A percentile compares a stretch with the other conserved stretches of the same genome.
These are phyloP conservation scores for Muscicapa comitata DNA, from an alignment of 2,797 vertebrate genomes.

Conservation along the genomic window DNA sequence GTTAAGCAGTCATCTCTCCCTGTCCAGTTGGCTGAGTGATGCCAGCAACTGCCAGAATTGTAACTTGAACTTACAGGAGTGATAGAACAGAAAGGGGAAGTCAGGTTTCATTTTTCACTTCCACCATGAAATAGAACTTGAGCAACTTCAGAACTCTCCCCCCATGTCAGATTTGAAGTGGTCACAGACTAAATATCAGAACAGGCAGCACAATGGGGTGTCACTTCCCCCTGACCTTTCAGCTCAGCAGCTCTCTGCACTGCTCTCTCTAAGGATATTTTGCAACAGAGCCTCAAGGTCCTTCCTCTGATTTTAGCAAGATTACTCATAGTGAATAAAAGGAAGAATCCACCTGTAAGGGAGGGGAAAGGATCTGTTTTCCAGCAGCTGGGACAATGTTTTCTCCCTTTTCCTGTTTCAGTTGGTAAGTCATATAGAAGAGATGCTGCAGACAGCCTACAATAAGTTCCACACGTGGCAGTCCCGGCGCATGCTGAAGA, in stretches of 20 bases:
- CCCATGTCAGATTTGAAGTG: background rate
- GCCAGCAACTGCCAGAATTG: background rate
- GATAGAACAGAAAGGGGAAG: background rate
- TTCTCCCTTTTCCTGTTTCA: constrained; percentile 63
- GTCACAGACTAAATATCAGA: background rate
- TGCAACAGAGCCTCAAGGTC: background rate
- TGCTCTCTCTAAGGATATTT: background rate
- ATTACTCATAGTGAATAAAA: background rate
- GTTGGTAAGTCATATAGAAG: constrained; percentile 94
- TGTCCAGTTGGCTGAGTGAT: background rate
- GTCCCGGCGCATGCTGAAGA: constrained; percentile 92
- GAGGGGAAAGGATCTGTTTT: background rate
- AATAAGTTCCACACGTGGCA: constrained; percentile 97
- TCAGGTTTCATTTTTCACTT: background rate
- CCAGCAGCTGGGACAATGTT: background rate
- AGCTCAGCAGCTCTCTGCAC: background rate
- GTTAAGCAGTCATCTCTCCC: background rate
- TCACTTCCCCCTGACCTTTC: background rate
- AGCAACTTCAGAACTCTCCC: background rate
- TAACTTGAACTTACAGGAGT: background rate
- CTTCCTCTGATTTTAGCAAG: background rate
- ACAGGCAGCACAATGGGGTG: background rate
- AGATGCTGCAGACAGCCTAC: constrained; percentile 96
- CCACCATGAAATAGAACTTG: background rate
- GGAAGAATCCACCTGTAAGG: background rate